These are phyloP conservation scores for Proterorhinus semilunaris DNA, from an alignment of 2,113 vertebrate species.

Conservation along the genomic window DNA sequence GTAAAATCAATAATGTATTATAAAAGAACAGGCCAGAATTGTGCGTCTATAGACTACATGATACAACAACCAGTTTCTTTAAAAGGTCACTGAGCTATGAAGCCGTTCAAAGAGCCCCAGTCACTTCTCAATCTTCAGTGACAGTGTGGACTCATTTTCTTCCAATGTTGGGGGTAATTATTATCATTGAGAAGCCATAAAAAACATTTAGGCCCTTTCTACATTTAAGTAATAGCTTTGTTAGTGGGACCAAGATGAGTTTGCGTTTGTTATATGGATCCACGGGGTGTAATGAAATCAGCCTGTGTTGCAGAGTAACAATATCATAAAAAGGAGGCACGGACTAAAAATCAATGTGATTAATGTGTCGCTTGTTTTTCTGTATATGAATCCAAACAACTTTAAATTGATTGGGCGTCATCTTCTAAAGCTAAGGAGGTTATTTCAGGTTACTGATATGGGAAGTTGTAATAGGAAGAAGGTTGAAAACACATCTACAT, in stretches of 20 bases:
- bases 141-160: conserved; percentile 54
- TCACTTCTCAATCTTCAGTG: conserved; percentile 31
- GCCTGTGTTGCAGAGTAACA: conserved; percentile 74
- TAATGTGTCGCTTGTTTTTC: conserved; percentile 29
- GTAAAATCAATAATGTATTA: conserved; percentile 76
- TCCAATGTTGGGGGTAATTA: conserved; percentile 66
- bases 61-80: conserved; percentile 68
- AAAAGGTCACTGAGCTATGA: conserved; percentile 80
- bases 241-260: conserved; percentile 77
- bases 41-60: conserved; percentile 59
- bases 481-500: neutral
- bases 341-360: conserved; percentile 52
- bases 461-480: neutral
- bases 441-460: neutral
- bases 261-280: conserved; percentile 79
- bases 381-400: conserved; percentile 1
- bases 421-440: neutral
- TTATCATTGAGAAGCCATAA: conserved; percentile 63
- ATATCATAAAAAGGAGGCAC: conserved; percentile 63
- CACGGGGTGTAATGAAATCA: conserved; percentile 78
- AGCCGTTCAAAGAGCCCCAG: conserved; percentile 43
- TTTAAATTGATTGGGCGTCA: conserved; percentile 25
- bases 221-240: conserved; percentile 75
- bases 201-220: conserved; percentile 67
- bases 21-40: conserved; percentile 55